These are phyloP conservation scores for Alces alces DNA, from an alignment of 2,113 vertebrate species.

Conservation along the genomic window DNA sequence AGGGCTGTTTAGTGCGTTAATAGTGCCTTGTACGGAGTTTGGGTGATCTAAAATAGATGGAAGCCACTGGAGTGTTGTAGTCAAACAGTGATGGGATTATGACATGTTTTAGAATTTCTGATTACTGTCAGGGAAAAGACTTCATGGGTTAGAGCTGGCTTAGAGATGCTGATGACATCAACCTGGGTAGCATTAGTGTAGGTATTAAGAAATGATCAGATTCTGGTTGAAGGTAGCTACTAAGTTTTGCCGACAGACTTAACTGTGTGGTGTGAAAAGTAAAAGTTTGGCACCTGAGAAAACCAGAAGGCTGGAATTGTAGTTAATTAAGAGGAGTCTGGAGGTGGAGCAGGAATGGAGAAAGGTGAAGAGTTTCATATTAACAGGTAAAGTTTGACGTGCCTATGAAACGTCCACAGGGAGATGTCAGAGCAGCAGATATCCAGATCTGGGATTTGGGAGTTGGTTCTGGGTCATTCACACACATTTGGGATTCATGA, in stretches of 20 bases:
- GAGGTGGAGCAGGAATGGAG: not conserved
- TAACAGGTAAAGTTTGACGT: not conserved
- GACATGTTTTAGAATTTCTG: not conserved
- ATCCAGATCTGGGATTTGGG: not conserved
- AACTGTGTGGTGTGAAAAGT: not conserved
- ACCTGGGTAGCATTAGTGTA: not conserved
- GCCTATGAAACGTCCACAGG: not conserved
- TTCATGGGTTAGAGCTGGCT: not conserved
- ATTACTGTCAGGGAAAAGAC: not conserved
- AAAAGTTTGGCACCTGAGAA: not conserved
- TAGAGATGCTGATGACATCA: not conserved
- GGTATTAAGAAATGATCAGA: not conserved
- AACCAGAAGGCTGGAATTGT: not conserved
- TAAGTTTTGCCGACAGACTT: not conserved
- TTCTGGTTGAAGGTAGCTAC: not conserved
- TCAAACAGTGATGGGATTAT: not conserved
- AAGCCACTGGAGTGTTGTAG: not conserved
- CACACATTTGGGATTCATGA: not conserved
- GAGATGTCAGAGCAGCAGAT: not conserved
- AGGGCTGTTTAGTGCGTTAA: not conserved
- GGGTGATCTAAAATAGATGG: not conserved
- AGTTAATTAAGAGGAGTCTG: not conserved
- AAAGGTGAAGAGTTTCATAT: not conserved
- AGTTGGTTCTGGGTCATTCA: not conserved
- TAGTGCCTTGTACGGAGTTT: not conserved